A percentile compares a stretch with the other conserved stretches of the same genome.
Evolutionary conservation across 2,113 vertebrate genomes (phyloP).

Genomic region (Oncorhynchus keta): DNA sequence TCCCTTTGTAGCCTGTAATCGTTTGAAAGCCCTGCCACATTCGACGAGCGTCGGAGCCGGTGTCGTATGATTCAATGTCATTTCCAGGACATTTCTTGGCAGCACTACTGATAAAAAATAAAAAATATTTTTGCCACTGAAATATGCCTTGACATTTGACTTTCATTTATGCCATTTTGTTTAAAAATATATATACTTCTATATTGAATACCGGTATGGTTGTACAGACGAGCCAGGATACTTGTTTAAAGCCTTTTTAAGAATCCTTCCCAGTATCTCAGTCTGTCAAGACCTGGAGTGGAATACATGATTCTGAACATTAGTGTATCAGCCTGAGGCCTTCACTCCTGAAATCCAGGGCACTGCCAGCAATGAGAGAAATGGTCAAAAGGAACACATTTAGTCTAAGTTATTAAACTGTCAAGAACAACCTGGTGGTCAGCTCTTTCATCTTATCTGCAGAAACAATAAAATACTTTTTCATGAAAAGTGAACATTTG

Average conservation of each 20-base stretch:
- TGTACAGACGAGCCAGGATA: not conserved
- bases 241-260: not conserved
- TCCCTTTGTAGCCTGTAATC: no score
- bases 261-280: not conserved
- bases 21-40: no score
- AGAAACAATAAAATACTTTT: not conserved
- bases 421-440: not conserved
- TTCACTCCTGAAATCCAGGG: not conserved
- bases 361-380: not conserved
- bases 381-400: not conserved
- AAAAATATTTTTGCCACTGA: not conserved
- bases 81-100: not conserved
- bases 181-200: not conserved
- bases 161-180: not conserved
- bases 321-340: not conserved
- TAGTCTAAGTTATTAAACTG: not conserved
- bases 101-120: not conserved
- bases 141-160: not conserved
- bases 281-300: not conserved
- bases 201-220: not conserved
- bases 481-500: not conserved
- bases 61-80: no score
- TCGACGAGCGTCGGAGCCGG: no score
- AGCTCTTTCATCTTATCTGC: no score
- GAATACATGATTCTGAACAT: not conserved